phyloP scores from a whole-genome alignment of 1,140 invertebrate genomes.

The Drosophila sturtevanti region DNA sequence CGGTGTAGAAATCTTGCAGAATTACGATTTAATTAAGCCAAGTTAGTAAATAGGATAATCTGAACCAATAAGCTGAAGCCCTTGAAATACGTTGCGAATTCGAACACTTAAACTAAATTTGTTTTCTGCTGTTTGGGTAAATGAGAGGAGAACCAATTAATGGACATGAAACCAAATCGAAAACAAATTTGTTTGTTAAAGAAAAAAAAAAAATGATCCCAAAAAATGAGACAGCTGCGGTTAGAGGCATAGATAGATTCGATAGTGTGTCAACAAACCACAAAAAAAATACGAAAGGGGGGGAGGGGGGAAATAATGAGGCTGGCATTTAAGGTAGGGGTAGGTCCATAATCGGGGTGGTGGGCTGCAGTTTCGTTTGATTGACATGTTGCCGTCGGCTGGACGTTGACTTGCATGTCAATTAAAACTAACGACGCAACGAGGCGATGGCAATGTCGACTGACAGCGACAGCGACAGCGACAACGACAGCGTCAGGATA shows the following conservation, averaged over 20 bases:
- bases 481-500: background rate
- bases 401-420: conserved; percentile 81
- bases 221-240: conserved; percentile 30
- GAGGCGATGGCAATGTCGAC: conserved; percentile 18
- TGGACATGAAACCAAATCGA: conserved; percentile 26
- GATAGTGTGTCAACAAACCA: conserved; percentile 67
- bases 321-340: conserved; percentile 26
- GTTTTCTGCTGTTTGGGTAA: conserved; percentile 17
- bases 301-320: conserved; percentile 57
- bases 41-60: background rate
- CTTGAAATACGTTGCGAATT: conserved; percentile 20
- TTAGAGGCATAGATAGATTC: conserved; percentile 16
- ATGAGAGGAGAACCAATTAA: conserved; percentile 47
- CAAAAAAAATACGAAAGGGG: conserved; percentile 33
- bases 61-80: background rate
- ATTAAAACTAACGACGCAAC: conserved; percentile 73
- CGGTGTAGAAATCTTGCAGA: background rate
- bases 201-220: conserved; percentile 35
- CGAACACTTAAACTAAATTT: conserved; percentile 45
- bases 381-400: conserved; percentile 76
- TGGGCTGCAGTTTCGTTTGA: conserved; percentile 61
- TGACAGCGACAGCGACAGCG: conserved; percentile 50
- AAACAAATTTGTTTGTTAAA: conserved; percentile 22
- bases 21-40: background rate
- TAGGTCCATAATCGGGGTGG: conserved; percentile 10